Base-by-base conservation (phyloP, 2,888 invertebrate genomes). In the Drosophila infuscata region DNA sequence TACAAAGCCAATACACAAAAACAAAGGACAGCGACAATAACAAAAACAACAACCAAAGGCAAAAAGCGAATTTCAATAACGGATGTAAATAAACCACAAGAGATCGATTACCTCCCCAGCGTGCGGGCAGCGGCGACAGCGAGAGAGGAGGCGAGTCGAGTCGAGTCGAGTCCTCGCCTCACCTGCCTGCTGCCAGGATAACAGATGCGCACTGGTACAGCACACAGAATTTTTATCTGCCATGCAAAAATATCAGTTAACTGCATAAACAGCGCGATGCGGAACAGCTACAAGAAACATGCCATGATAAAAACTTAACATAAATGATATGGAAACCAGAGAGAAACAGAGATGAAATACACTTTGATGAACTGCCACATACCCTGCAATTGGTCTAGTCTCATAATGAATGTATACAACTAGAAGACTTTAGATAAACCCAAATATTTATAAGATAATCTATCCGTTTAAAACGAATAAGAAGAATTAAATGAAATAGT, bases 81-180 rank as follows among this genome's bases (percentile, higher is more conserved):
- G 91, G 91, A 91, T 91, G 92, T 92, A 91, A 91, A 92, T 92
- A 91, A 92, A 91, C 92, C 91, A 88, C 91, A 91, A 88, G 82
- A 89, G 92, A 91, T 91, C 91, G 91, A 91, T 91, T 91, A 91
- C 92, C 81, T 82, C 79, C 83, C 71, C 73, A 79, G 89, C 69
- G 78, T 82, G 86, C 88, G 57, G 53, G 80, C 56, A 62, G 64
- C 62, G 62, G n/a, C 64, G 4, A 6, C 53, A 25, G 25, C 35
- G 17, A 8, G 7, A 11, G 7, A 74, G 74, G 62, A 72, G 67
- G 59, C 20, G 20, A 25, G 20, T 25, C 20, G 20, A 25, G n/a
- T n/a, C 41, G n/a, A 58, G 38, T 58, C 41, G 58, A 30, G 25
- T 46, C 46, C 9, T 53, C 48, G 53, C 46, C 49, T 80, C 76